A percentile compares a stretch with the other conserved stretches of the same genome.
Conservation (phyloP, 2,888 invertebrate species). For the Galerucella calmariensis region DNA sequence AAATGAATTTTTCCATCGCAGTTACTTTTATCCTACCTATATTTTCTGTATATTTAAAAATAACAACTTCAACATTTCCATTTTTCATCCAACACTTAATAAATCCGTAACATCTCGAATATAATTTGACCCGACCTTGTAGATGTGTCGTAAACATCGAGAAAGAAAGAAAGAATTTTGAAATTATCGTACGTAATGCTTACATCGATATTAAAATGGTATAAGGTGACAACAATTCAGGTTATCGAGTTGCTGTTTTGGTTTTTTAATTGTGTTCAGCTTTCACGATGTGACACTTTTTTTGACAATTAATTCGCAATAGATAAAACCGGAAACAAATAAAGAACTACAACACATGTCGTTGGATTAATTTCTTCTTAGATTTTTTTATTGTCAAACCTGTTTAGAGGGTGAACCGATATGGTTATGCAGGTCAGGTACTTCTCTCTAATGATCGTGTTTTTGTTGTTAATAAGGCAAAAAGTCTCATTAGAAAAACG, state of each 20-base stretch:
- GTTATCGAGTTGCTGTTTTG: constrained; percentile 32
- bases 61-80: too few relatives aligned
- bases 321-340: constrained; percentile 16
- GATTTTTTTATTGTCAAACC: constrained; percentile 14
- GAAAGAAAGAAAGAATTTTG: constrained; percentile 7
- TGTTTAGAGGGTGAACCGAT: constrained; percentile 2
- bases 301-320: constrained; percentile 21
- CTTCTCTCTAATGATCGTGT: not conserved
- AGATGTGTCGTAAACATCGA: not conserved
- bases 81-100: too few relatives aligned
- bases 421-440: constrained; percentile 9
- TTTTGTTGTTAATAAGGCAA: not conserved
- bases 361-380: constrained; percentile 5
- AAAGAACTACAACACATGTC: not conserved
- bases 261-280: constrained; percentile 33
- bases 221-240: constrained; percentile 32
- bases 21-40: too few relatives aligned
- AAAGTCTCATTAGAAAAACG: not conserved
- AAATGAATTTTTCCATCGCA: too few relatives aligned
- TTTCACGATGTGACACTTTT: constrained; percentile 37
- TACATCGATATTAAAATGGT: constrained; percentile 35
- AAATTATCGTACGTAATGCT: constrained; percentile 17
- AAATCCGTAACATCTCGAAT: not conserved
- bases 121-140: not conserved
- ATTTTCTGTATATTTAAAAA: too few relatives aligned